These are phyloP conservation scores for Craniophora ligustri DNA, from an alignment of 2,888 invertebrate species.

Conservation along the genomic window DNA sequence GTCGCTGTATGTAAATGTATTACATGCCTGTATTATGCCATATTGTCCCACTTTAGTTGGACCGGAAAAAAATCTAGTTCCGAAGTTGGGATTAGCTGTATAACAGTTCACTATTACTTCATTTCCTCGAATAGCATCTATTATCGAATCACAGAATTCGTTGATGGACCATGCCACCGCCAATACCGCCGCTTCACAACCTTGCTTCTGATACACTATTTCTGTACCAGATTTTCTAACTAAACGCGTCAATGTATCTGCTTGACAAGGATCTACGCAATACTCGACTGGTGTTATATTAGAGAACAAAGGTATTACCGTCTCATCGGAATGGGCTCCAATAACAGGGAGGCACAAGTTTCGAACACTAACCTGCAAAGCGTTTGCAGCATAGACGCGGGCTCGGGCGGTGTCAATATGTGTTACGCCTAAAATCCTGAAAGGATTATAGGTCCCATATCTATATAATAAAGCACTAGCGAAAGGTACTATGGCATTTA, in stretches of 20 bases:
- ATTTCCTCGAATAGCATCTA: conserved; percentile 66
- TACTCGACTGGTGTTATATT: conserved; percentile 62
- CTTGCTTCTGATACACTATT: conserved; percentile 67
- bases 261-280: conserved; percentile 59
- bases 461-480: conserved; percentile 66
- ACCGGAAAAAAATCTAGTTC: conserved; percentile 74
- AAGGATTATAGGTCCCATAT: conserved; percentile 70
- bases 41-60: conserved; percentile 66
- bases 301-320: conserved; percentile 75
- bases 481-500: conserved; percentile 75
- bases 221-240: conserved; percentile 71
- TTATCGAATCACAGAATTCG: conserved; percentile 68
- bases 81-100: conserved; percentile 72
- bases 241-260: conserved; percentile 68
- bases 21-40: conserved; percentile 65
- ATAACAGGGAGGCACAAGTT: conserved; percentile 70
- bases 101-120: conserved; percentile 65
- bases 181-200: conserved; percentile 64
- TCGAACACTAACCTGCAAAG: conserved; percentile 61
- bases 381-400: conserved; percentile 61
- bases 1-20: conserved; percentile 63
- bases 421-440: conserved; percentile 74
- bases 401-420: conserved; percentile 71
- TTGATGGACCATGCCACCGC: conserved; percentile 73
- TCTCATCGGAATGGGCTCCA: conserved; percentile 76